Evolutionary conservation across 2,797 vertebrate species (phyloP).

Genomic region (Oreochromis mossambicus): DNA sequence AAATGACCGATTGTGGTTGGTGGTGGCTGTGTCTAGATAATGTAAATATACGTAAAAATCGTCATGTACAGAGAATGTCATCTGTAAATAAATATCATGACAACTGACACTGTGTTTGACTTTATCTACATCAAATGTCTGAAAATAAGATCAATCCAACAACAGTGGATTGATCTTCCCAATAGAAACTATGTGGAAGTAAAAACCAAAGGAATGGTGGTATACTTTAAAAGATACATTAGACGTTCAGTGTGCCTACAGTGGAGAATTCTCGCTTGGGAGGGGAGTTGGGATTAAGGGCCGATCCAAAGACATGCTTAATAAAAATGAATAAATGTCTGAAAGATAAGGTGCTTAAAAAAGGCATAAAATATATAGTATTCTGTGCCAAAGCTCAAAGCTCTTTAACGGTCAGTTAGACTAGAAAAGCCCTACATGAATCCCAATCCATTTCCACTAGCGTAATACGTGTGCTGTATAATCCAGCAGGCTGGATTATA

Average conservation of each 20-base stretch:
- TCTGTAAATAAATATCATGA: conserved; percentile 73
- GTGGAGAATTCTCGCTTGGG: background rate
- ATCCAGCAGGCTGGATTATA: background rate
- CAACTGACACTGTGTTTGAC: background rate
- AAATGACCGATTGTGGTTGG: conserved; percentile 16
- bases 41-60: conserved; percentile 48
- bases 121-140: conserved; percentile 16
- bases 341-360: background rate
- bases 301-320: background rate
- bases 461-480: rapidly evolving
- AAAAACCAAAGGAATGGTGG: background rate
- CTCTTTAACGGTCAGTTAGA: background rate
- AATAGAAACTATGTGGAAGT: background rate
- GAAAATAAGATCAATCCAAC: conserved; percentile 27
- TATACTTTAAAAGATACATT: background rate
- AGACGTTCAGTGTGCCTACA: background rate
- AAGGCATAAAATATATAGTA: background rate
- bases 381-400: background rate
- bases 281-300: background rate
- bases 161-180: background rate
- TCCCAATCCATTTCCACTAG: background rate
- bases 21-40: conserved; percentile 35
- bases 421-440: background rate
- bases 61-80: conserved; percentile 37
- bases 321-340: background rate